Evolutionary conservation across 2,888 invertebrate species (phyloP).

Genomic region (Epistrophe eligans): DNA sequence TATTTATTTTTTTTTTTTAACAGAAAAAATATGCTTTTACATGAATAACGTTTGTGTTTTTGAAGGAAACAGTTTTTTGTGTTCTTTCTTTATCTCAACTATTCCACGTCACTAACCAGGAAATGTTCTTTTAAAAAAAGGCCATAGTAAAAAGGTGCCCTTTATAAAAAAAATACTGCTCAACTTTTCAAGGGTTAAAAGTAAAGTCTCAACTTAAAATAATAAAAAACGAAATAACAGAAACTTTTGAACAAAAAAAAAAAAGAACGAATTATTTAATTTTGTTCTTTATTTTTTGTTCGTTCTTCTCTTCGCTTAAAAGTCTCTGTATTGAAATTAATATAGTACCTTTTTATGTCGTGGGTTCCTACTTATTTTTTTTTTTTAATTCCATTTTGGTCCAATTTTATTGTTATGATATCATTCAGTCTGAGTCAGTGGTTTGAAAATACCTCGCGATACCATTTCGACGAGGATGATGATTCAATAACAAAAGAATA

Average conservation of each 20-base stretch:
- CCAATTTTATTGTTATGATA: constrained; percentile 14
- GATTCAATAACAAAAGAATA: constrained; percentile 8
- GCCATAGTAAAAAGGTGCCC: background rate
- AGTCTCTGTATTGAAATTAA: background rate
- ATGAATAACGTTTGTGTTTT: constrained; percentile 33
- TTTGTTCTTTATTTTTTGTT: background rate
- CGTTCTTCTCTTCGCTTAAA: background rate
- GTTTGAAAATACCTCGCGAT: constrained; percentile 2
- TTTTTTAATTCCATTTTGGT: background rate
- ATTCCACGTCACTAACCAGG: constrained; percentile 58
- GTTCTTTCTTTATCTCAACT: constrained; percentile 53
- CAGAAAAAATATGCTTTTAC: constrained; percentile 32
- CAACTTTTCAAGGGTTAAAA: constrained; percentile 34
- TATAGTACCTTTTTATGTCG: background rate
- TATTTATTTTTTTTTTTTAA: background rate
- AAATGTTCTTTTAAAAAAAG: constrained; percentile 21
- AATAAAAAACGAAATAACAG: background rate
- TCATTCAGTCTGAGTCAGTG: constrained; percentile 18
- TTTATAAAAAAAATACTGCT: constrained; percentile 9
- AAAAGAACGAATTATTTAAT: constrained; percentile 48
- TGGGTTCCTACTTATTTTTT: background rate
- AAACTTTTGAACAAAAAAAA: constrained; percentile 21
- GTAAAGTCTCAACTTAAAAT: background rate
- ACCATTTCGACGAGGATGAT: background rate
- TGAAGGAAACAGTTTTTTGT: constrained; percentile 6